Percentiles rank a stretch among this genome's conserved stretches.
Evolutionary conservation across 2,888 invertebrate genomes (phyloP).

Genomic region (Lobophora halterata): DNA sequence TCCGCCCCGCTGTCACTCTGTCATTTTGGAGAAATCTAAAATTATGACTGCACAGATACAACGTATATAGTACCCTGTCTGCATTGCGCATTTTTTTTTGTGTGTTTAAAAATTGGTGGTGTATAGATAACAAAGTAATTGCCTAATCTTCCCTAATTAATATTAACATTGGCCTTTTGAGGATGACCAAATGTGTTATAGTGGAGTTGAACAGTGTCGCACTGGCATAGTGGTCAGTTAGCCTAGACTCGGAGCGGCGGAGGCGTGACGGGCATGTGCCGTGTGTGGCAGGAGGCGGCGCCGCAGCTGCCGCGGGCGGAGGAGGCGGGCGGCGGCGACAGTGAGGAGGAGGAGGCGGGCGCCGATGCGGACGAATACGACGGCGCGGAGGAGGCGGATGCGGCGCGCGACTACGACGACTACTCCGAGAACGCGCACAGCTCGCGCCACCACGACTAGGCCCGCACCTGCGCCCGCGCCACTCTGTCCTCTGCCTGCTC

Average conservation of each 20-base stretch:
- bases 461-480: constrained; percentile 4
- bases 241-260: background rate
- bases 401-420: constrained; percentile 69
- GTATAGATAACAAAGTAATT: too few relatives aligned
- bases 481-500: background rate
- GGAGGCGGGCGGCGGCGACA: constrained; percentile 34
- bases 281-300: constrained; percentile 40
- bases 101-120: too few relatives aligned
- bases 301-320: constrained; percentile 42
- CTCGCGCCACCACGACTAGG: constrained; percentile 60
- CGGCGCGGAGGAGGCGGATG: constrained; percentile 57
- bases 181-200: too few relatives aligned
- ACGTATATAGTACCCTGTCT: too few relatives aligned
- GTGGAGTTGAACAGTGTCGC: too few relatives aligned
- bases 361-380: constrained; percentile 51
- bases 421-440: constrained; percentile 69
- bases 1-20: too few relatives aligned
- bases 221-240: too few relatives aligned
- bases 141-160: too few relatives aligned
- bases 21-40: too few relatives aligned
- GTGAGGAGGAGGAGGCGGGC: constrained; percentile 41
- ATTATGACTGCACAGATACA: too few relatives aligned
- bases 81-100: too few relatives aligned
- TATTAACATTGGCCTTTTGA: too few relatives aligned
- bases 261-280: constrained; percentile 23